Base-by-base conservation (phyloP, 1,140 invertebrate genomes). In the Brachionus sp. region DNA sequence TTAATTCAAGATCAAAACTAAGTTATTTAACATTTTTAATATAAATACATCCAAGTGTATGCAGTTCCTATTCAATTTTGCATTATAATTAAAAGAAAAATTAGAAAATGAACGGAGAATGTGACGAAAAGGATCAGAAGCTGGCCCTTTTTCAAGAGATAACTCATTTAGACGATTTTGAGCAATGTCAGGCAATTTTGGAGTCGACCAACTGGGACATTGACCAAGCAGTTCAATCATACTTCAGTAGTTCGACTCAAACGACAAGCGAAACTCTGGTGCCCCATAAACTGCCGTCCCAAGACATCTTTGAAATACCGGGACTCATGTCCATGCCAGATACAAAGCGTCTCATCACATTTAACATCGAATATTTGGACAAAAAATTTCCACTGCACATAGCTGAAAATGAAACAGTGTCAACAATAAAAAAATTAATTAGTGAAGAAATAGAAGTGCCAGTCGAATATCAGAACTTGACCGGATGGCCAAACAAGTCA, bases 111-210 rank as follows among this genome's bases (percentile, higher is more conserved):
- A 73, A 9, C 37, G 33, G 35, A 73, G 68, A 73, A 73, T 37
- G 37, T 42, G 35, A 73, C 0, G 44, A 39, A 13, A 53, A 62
- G 44, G 77, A 78, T 35, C 44, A 33, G 16, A 78, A 62, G 25
- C 44, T 78, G 39, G 77, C 77, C 25, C 10, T 37, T 19, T 78
- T 78, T 78, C 77, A 78, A 53, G 77, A 78, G 35, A 53, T 78
- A 78, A 78, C 77, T 57, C 77, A 78, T 5, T 25, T 78, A 10
- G 77, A 78, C 77, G 77, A 78, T 44, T 57, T 78, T 19, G 46
- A 78, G 23, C 77, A 78, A 39, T 78, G 77, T 78, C 46, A 57
- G 19, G 77, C 77, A 12, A 78, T 78, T 53, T 25, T 78, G 12
- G 77, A 78, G 44, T 78, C 77, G 16, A 62, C 77, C 16, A 53